Percentiles rank a stretch among this genome's conserved stretches.
These are phyloP conservation scores for Pediacus dermestoides DNA, from an alignment of 2,888 invertebrate genomes.

Conservation along the genomic window DNA sequence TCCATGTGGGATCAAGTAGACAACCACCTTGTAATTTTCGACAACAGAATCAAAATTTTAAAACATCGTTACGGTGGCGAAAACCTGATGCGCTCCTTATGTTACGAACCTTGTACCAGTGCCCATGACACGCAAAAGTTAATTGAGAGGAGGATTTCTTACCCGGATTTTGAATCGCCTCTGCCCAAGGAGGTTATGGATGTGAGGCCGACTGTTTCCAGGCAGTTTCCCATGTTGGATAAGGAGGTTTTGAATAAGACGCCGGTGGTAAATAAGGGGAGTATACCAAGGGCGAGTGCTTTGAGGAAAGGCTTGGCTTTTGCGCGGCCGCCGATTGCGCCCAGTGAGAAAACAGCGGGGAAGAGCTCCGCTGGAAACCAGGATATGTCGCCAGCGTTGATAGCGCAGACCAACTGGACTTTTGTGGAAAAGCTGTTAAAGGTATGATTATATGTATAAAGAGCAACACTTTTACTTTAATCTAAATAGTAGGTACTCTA, in stretches of 20 bases:
- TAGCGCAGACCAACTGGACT: slow-evolving; percentile 95
- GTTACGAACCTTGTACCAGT: slow-evolving; percentile 69
- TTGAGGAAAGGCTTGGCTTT: slow-evolving; percentile 40
- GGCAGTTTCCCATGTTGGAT: slow-evolving; percentile 84
- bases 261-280: slow-evolving; percentile 54
- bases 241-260: slow-evolving; percentile 70
- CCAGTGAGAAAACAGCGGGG: slow-evolving; percentile 25
- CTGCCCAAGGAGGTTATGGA: slow-evolving; percentile 76
- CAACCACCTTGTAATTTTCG: slow-evolving; percentile 74
- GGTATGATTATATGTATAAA: slow-evolving; percentile 61
- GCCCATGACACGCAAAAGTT: slow-evolving; percentile 62
- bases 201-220: slow-evolving; percentile 55
- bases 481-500: background rate
- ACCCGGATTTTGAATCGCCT: slow-evolving; percentile 77
- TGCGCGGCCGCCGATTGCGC: slow-evolving; percentile 29
- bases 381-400: slow-evolving; percentile 78
- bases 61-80: slow-evolving; percentile 74
- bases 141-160: slow-evolving; percentile 60
- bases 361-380: slow-evolving; percentile 31
- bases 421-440: slow-evolving; percentile 96
- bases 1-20: slow-evolving; percentile 78
- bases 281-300: slow-evolving; percentile 47
- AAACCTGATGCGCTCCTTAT: slow-evolving; percentile 67
- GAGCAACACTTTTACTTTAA: too few species aligned
- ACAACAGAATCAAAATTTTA: slow-evolving; percentile 73